These are phyloP conservation scores for Sinocyclocheilus anophthalmus DNA, from an alignment of 2,113 vertebrate species.

Conservation along the genomic window DNA sequence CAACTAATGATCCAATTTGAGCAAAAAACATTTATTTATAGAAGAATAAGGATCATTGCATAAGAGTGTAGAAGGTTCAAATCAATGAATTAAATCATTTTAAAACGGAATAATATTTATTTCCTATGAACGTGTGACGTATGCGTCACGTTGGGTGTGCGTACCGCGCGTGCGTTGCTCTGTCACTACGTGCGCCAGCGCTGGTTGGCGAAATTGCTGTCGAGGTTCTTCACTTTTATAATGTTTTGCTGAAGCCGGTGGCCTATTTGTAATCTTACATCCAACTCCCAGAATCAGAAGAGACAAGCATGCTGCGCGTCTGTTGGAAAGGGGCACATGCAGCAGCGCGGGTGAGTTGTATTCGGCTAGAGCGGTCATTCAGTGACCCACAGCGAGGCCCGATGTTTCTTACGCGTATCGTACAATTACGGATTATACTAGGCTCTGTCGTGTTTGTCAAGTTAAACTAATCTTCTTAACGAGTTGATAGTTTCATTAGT, in stretches of 20 bases:
- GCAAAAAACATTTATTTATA: neutral
- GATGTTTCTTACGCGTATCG: neutral
- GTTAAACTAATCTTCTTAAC: neutral
- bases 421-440: too few relatives aligned
- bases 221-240: constrained; percentile 43
- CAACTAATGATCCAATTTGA: too few relatives aligned
- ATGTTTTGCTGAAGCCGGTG: constrained; percentile 60
- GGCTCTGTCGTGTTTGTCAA: neutral
- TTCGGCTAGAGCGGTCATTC: constrained; percentile 54
- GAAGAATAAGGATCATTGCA: too few relatives aligned
- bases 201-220: constrained; percentile 36
- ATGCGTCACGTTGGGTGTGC: constrained; percentile 39
- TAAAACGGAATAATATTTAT: neutral
- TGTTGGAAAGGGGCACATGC: constrained; percentile 65
- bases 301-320: constrained; percentile 66
- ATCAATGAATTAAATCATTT: neutral
- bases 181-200: constrained; percentile 49
- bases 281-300: constrained; percentile 44
- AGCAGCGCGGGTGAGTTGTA: constrained; percentile 62
- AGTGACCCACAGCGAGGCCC: constrained; percentile 55
- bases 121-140: constrained; percentile 44
- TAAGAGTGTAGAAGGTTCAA: too few relatives aligned
- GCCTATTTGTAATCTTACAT: constrained; percentile 27
- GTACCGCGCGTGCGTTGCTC: constrained; percentile 56
- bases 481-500: neutral